Conservation (phyloP, 2,797 vertebrate genomes). For the Pygocentrus nattereri region DNA sequence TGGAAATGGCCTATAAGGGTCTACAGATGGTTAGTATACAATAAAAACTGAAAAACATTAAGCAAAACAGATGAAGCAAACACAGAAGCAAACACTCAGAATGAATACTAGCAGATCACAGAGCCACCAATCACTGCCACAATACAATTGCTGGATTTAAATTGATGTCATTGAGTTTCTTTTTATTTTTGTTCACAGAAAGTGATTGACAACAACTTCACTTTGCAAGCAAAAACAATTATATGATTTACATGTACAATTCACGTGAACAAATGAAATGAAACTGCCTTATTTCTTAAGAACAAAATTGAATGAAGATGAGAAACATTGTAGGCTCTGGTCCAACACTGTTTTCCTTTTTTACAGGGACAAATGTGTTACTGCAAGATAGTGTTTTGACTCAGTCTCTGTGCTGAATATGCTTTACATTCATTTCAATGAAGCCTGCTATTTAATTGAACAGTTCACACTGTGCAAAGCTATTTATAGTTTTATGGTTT, state of each 20-base stretch:
- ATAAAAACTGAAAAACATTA: no score
- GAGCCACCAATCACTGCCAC: no score
- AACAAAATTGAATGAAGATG: not conserved
- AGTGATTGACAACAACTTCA: not conserved
- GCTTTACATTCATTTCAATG: not conserved
- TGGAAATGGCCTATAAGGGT: no score
- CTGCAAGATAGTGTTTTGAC: not conserved
- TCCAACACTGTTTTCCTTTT: not conserved
- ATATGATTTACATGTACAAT: not conserved
- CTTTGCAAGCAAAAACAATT: no score
- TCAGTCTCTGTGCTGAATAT: not conserved
- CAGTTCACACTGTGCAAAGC: not conserved
- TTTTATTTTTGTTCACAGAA: not conserved
- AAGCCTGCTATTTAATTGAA: not conserved
- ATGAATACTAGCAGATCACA: no score
- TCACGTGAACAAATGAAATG: no score
- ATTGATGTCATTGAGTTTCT: not conserved
- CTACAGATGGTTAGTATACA: no score
- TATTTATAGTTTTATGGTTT: conserved; percentile 12
- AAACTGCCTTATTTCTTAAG: not conserved
- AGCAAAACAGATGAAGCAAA: no score
- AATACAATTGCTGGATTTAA: not conserved
- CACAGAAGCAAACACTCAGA: no score
- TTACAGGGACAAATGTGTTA: not conserved
- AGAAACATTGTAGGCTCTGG: not conserved